phyloP scores from a whole-genome alignment of 2,113 vertebrate genomes.

The Anhinga anhinga region DNA sequence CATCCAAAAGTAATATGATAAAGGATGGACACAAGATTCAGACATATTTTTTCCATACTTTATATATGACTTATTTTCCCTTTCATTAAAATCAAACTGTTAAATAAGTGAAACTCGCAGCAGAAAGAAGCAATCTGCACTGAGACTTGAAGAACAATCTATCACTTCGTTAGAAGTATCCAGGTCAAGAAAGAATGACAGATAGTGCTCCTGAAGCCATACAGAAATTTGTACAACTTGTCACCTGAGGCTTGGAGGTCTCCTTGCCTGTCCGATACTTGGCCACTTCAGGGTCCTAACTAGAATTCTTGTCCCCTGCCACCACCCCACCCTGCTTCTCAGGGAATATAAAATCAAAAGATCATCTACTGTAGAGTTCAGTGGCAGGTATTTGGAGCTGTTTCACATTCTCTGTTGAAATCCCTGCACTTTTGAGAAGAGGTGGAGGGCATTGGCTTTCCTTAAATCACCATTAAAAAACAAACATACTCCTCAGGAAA shows the following conservation, averaged over 20 bases:
- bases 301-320: neutral
- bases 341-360: neutral
- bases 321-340: neutral
- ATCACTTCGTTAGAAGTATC: neutral
- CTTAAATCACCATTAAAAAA: neutral
- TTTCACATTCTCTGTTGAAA: neutral
- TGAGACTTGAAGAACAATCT: neutral
- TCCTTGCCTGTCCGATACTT: neutral
- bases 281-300: neutral
- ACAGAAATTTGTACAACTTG: neutral
- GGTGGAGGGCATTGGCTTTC: neutral
- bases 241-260: neutral
- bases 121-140: neutral
- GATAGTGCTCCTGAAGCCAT: neutral
- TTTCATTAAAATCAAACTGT: neutral
- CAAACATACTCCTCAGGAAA: neutral
- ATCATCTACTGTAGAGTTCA: neutral
- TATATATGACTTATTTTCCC: neutral
- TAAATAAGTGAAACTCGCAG: neutral
- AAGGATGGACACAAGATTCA: neutral
- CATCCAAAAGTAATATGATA: neutral
- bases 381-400: neutral
- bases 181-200: neutral
- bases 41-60: neutral
- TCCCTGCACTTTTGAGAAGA: neutral